Evolutionary conservation across 2,113 vertebrate genomes (phyloP), one percentile per base, ranked within the genome.

Genomic region (Cyprinodon brontotheroides): DNA sequence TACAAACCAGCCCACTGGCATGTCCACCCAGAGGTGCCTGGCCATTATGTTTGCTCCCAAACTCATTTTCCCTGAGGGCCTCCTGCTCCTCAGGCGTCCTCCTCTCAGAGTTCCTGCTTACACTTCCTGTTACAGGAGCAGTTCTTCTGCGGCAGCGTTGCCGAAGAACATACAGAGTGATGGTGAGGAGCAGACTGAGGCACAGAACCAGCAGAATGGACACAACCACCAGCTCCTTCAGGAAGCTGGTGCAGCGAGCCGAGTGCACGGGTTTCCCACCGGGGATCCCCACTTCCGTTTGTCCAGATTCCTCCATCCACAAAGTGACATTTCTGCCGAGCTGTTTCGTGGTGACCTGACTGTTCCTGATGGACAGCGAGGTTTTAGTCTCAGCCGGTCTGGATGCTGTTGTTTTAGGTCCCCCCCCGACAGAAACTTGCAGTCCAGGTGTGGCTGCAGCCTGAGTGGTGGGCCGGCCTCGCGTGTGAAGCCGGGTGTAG

Each of bases 161-260:
- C 60, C 89, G 85, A 50, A 89, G 1, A 4, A 41, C 45, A 41
- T 89, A 93, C 65, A 94, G 63, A 1, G 83, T 57, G 6, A 86
- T 14, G 4, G 89, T 81, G n/a, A 93, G 37, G 0, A 93, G 79
- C 37, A 84, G 57, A 60, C 90, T 88, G 48, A 94, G 12, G 53
- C 89, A 89, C 37, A 94, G 68, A 15, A 78, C 91, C 43, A 95
- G 80, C 61, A 94, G 68, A 11, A 93, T 73, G 0, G 93, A 92
- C 59, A 95, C 93, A 0, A 87, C 84, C 41, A 94, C 87, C 68
- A 95, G 87, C 78, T 94, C 94, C 80, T 85, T 87, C 2, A 93
- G 77, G 71, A 92, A 94, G 48, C 81, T 86, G 2, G 72, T 69
- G 2, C 59, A 38, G 9, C 36, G 73, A 0, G 65, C 29, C 0